These are phyloP conservation scores for Pyrrhosoma nymphula DNA, from an alignment of 2,888 invertebrate species.

Conservation along the genomic window DNA sequence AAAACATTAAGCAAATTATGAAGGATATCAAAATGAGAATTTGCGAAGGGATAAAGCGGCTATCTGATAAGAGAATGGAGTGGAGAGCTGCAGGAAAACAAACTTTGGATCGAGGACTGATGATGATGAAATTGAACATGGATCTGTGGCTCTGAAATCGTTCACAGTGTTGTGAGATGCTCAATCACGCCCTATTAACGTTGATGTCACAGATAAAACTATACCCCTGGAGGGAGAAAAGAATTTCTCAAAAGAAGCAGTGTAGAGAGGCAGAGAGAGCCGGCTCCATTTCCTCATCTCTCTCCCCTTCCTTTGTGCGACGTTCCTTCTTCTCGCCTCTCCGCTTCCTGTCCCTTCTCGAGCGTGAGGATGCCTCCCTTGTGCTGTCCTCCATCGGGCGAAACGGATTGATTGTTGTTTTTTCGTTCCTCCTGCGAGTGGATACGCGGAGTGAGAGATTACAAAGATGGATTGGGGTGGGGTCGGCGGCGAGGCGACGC, in stretches of 20 bases:
- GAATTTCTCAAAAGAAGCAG: neutral
- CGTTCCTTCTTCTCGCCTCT: neutral
- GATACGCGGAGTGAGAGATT: neutral
- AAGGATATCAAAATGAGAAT: too few relatives aligned
- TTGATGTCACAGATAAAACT: too few relatives aligned
- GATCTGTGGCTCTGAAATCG: too few relatives aligned
- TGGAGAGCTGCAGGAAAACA: too few relatives aligned
- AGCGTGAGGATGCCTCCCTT: neutral
- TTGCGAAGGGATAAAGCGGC: too few relatives aligned
- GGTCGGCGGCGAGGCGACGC: neutral
- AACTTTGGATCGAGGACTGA: too few relatives aligned
- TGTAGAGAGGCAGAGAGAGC: neutral
- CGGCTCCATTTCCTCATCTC: neutral
- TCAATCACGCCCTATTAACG: too few relatives aligned
- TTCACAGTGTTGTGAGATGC: too few relatives aligned
- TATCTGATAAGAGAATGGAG: too few relatives aligned
- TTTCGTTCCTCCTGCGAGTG: neutral
- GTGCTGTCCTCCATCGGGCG: neutral
- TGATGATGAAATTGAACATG: too few relatives aligned
- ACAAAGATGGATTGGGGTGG: neutral
- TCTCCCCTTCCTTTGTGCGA: neutral
- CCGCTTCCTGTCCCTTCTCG: neutral
- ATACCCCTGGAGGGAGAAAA: neutral
- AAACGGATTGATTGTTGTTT: neutral
- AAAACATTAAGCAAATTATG: too few relatives aligned